These are phyloP conservation scores for Corella eumyota DNA, from an alignment of 23 tunicate genomes.

Conservation along the genomic window DNA sequence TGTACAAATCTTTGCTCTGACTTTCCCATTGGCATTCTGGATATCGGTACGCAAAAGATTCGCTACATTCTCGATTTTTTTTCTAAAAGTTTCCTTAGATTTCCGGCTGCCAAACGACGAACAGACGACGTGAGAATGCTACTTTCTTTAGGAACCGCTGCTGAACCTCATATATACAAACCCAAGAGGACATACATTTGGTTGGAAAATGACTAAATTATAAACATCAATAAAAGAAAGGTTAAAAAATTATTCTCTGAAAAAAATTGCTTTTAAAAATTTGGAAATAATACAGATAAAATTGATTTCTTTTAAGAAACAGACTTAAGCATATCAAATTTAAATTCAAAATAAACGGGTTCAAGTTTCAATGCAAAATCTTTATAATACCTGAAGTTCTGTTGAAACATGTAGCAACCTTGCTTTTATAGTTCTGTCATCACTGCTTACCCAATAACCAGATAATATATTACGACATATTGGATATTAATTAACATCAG, in stretches of 20 bases:
- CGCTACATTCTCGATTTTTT: constrained; percentile 11
- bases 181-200: constrained; percentile 24
- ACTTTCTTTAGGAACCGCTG: constrained; percentile 16
- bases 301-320: too few species aligned
- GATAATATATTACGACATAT: constrained; percentile 31
- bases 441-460: constrained; percentile 18
- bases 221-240: too few species aligned
- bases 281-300: too few species aligned
- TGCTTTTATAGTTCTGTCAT: constrained; percentile 5
- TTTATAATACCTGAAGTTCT: constrained; percentile 25
- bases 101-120: constrained; percentile 19
- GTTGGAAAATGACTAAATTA: too few species aligned
- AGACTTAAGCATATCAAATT: too few species aligned
- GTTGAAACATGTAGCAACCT: constrained; percentile 41
- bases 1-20: neutral
- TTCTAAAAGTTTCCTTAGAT: constrained; percentile 10
- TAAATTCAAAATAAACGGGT: too few species aligned
- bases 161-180: constrained; percentile 16
- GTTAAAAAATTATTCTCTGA: too few species aligned
- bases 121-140: neutral
- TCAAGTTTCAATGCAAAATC: too few species aligned
- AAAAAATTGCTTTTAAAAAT: too few species aligned
- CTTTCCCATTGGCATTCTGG: constrained; percentile 37
- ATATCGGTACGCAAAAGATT: constrained; percentile 29
- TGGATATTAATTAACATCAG: constrained; percentile 39